Base-by-base conservation (phyloP, 1,140 invertebrate species). In the Drosophila triauraria region DNA sequence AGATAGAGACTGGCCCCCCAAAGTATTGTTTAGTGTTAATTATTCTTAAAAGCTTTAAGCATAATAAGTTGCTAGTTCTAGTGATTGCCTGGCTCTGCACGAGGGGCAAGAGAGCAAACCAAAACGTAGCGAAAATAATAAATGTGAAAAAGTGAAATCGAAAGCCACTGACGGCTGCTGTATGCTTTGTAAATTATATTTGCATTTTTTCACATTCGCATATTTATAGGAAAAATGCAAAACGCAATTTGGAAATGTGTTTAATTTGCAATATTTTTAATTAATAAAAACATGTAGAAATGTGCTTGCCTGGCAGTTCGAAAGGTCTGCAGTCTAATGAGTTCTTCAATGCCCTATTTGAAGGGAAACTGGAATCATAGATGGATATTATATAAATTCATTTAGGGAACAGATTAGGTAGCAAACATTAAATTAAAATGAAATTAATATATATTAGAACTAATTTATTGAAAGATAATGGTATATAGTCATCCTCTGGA, bases 281-380 rank as follows among this genome's bases (percentile, higher is more conserved):
- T 86, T 88, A 86, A 88, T 83, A 88, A 86, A 86, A 77, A 42
- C 84, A 86, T 83, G 87, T 86, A 88, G 83, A 88, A 83, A 80
- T 67, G 27, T 80, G 83, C 83, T 88, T 43, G 53, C n/a, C 84
- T 69, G 48, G 80, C 83, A 82, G 48, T 43, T 50, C 43, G 20
- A 20, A 50, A 38, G 13, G 20, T 0, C 2, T 23, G 4, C 0
- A 6, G 13, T n/a, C 1, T 40, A 56, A n/a, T 56, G 53, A 56
- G 8, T 23, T 4, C 1, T 5, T 40, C 0, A 56, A 25, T 56
- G 25, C 53, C 35, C 53, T 56, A 1, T 56, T 56, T 3, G n/a
- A n/a, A 6, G 8, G 51, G 20, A 25, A 23, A 35, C 6, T 7
- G 12, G 0, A 6, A 32, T 30, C n/a, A 1, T 0, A 1, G 6